phyloP scores from a whole-genome alignment of 2,888 invertebrate genomes.

The Anagyrus pseudococci region DNA sequence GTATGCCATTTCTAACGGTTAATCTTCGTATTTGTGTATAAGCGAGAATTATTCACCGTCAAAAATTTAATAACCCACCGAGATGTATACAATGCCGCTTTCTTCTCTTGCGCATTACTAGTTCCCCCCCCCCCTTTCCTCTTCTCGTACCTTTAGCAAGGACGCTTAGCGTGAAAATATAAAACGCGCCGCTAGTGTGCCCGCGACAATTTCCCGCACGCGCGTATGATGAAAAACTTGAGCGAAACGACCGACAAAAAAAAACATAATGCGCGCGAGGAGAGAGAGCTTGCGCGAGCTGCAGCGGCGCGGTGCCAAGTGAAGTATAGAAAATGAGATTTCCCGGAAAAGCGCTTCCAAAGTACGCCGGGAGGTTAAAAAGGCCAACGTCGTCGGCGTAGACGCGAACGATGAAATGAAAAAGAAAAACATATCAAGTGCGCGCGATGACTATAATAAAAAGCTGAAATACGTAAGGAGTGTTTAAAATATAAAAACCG shows the following conservation, averaged over 20 bases:
- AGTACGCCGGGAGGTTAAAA: slow-evolving; percentile 22
- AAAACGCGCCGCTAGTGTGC: slow-evolving; percentile 4
- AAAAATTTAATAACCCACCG: no score
- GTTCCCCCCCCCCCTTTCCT: not conserved
- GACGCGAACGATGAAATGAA: not conserved
- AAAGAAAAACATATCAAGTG: slow-evolving; percentile 30
- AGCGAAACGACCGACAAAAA: slow-evolving; percentile 10
- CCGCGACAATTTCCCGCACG: no score
- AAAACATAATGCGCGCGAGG: slow-evolving; percentile 7
- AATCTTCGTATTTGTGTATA: no score
- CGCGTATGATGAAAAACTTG: slow-evolving; percentile 24
- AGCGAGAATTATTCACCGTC: no score
- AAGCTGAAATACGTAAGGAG: slow-evolving; percentile 35
- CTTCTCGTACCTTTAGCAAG: not conserved
- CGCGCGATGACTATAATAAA: slow-evolving; percentile 36
- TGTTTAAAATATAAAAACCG: slow-evolving; percentile 30
- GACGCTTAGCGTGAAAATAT: slow-evolving; percentile 16
- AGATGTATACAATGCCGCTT: no score
- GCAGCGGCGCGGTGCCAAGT: slow-evolving; percentile 15
- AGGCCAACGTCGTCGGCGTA: no score
- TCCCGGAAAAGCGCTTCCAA: slow-evolving; percentile 33
- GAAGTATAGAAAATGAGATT: slow-evolving; percentile 37
- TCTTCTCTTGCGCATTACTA: no score
- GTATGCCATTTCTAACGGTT: no score
- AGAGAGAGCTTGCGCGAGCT: slow-evolving; percentile 10